phyloP scores from a whole-genome alignment of 2,888 invertebrate species.

The Leptura quadrifasciata region DNA sequence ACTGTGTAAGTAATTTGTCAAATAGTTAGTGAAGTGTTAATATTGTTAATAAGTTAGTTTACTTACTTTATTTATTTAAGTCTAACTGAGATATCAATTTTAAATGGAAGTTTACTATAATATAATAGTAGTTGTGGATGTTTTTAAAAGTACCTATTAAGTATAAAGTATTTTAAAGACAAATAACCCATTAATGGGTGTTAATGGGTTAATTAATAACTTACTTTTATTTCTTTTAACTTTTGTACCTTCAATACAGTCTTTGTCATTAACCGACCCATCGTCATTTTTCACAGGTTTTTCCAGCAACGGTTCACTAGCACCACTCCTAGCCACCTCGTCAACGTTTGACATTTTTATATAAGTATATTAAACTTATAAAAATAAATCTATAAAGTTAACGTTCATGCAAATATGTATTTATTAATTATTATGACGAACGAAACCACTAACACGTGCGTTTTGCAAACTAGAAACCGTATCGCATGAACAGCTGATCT shows the following conservation, averaged over 20 bases:
- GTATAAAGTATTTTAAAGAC: not conserved
- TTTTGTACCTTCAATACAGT: constrained; percentile 47
- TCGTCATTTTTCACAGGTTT: constrained; percentile 49
- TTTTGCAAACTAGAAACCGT: constrained; percentile 35
- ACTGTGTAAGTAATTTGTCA: not conserved
- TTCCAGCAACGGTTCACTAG: constrained; percentile 59
- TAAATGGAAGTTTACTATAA: not conserved
- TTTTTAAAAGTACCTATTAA: not conserved
- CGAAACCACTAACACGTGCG: constrained; percentile 31
- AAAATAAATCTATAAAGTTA: constrained; percentile 9
- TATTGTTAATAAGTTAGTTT: not conserved
- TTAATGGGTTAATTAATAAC: constrained; percentile 38
- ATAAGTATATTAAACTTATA: constrained; percentile 29
- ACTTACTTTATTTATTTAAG: not conserved
- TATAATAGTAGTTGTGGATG: not conserved
- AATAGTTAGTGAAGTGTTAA: not conserved
- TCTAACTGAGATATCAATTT: not conserved
- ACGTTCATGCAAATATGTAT: constrained; percentile 7
- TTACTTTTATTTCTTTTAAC: constrained; percentile 59
- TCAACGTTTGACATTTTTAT: constrained; percentile 57
- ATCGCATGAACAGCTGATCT: constrained; percentile 54
- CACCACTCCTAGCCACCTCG: constrained; percentile 50
- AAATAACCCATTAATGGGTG: not conserved
- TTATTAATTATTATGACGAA: not conserved
- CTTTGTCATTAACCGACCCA: constrained; percentile 41